Evolutionary conservation across 2,113 vertebrate genomes (phyloP).

Genomic region (Mystacornis crossleyi): DNA sequence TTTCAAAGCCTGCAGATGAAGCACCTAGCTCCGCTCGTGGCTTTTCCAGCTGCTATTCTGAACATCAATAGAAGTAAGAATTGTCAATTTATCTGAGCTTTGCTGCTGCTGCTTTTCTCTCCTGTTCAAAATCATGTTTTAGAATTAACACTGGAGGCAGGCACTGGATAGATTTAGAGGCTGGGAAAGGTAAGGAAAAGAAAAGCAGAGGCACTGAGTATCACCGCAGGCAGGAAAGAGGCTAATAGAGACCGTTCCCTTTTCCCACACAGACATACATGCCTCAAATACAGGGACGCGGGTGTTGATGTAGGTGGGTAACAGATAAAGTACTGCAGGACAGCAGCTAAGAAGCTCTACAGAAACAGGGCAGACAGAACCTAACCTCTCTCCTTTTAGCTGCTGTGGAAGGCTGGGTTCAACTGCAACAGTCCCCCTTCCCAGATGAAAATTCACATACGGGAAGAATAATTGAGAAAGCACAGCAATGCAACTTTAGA

Average conservation of each 20-base stretch:
- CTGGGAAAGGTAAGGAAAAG: not conserved
- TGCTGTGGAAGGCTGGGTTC: not conserved
- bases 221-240: not conserved
- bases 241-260: not conserved
- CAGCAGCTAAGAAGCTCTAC: not conserved
- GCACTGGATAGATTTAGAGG: not conserved
- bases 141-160: conserved; percentile 30
- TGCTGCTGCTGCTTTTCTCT: not conserved
- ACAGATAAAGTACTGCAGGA: not conserved
- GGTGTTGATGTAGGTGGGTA: not conserved
- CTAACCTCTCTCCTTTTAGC: not conserved
- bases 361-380: not conserved
- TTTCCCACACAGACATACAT: not conserved
- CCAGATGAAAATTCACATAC: not conserved
- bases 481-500: not conserved
- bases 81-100: conserved; percentile 14
- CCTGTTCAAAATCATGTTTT: not conserved
- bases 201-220: not conserved
- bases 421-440: not conserved
- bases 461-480: not conserved
- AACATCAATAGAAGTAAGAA: conserved; percentile 2
- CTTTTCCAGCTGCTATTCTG: not conserved
- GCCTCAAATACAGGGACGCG: rapidly evolving
- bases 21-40: not conserved
- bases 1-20: conserved; percentile 28